Base-by-base conservation (phyloP, 2,888 invertebrate genomes). In the Sthenelais limicola region DNA sequence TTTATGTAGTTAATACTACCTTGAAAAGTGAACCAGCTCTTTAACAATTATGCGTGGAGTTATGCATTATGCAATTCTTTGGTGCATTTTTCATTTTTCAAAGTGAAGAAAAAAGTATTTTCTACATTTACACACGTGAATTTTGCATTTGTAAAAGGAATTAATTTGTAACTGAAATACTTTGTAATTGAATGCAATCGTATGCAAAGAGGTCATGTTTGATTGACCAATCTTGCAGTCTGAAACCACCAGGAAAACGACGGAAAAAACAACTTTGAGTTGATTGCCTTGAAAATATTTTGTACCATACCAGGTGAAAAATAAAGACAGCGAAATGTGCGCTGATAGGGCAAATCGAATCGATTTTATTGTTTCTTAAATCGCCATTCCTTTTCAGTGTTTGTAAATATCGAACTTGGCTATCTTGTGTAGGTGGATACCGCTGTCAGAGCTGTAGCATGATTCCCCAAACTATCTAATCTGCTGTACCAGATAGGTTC, bases 271-370 rank as follows among this genome's bases (percentile, higher is more conserved):
- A 35, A 24, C 26, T 62, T 62, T 62, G 62, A 38, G 62, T 62
- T 38, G 62, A 62, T 62, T 62, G 62, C 62, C 62, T 12, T 62
- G 26, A 38, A 15, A 62, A 38, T 35, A 43, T 35, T 62, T 35
- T 9, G 35, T 38, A 32, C 56, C 35, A 26, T 12, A 62, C 32
- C 56, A 56, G 38, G 38, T 18, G 43, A 62, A 30, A 56, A 56
- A 28, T 21, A 24, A 38, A 62, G 33, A 28, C 56, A 56, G 56
- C 56, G 32, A 56, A 56, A 32, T 33, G 56, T 56, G 38, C 62
- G 62, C 62, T 62, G 62, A 62, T 24, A 38, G 35, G 62, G 62
- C 62, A 62, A 62, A 35, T 62, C 24, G 24, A 51, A n/a, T 51
- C 5, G 5, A 24, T 51, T 51, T n/a, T 51, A 5, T 51, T 51